These are phyloP conservation scores for Oenanthe oenanthe DNA, from an alignment of 2,113 vertebrate species.

Conservation along the genomic window DNA sequence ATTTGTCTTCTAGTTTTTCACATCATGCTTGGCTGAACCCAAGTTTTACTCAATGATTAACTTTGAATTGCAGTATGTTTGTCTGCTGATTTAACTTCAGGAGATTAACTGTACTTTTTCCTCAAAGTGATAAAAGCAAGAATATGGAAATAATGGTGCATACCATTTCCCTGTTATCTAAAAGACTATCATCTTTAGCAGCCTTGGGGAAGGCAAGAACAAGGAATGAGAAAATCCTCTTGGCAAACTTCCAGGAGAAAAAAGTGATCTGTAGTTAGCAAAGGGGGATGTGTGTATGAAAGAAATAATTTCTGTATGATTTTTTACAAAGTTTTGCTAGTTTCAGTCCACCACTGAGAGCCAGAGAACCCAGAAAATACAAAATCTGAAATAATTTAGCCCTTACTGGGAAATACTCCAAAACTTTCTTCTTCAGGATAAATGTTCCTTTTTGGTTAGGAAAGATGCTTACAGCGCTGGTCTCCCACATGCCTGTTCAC, in stretches of 20 bases:
- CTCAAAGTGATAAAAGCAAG: neutral
- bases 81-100: neutral
- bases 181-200: neutral
- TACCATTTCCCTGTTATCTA: neutral
- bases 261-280: neutral
- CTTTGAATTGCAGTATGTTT: neutral
- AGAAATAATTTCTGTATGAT: neutral
- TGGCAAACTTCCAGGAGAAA: neutral
- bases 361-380: neutral
- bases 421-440: neutral
- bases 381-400: neutral
- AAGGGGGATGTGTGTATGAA: neutral
- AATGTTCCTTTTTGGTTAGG: neutral
- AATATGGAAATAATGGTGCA: neutral
- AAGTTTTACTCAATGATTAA: neutral
- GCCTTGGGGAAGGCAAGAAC: constrained; percentile 1
- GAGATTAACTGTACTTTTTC: neutral
- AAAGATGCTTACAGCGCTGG: neutral
- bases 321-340: neutral
- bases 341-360: neutral
- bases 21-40: neutral
- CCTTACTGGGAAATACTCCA: neutral
- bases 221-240: neutral
- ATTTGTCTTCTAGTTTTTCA: neutral
- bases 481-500: neutral